These are phyloP conservation scores for Homalodisca vitripennis DNA, from an alignment of 1,140 invertebrate genomes.

Conservation along the genomic window DNA sequence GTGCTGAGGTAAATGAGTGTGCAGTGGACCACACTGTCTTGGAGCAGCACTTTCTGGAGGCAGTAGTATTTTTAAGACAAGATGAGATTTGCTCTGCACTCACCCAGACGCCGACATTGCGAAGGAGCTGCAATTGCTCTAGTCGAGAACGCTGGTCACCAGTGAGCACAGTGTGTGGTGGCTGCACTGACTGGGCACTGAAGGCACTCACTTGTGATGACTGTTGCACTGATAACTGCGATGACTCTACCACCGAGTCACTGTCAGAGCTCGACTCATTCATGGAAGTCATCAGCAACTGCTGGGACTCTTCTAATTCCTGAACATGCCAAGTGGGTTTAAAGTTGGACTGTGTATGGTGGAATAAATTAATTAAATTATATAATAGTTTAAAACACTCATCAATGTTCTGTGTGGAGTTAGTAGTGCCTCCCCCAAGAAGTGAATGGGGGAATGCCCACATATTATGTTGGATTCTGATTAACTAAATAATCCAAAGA, in stretches of 20 bases:
- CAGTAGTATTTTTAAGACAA: not conserved
- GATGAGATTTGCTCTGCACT: not conserved
- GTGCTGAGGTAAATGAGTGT: not conserved
- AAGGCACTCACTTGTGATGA: not conserved
- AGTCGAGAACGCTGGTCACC: not conserved
- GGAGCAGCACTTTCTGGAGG: not conserved
- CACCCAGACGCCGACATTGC: slow-evolving; percentile 1
- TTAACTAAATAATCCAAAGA: too few relatives aligned
- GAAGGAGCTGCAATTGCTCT: not conserved
- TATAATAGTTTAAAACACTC: not conserved
- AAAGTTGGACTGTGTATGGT: too few relatives aligned
- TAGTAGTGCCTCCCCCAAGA: too few relatives aligned
- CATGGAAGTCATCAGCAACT: not conserved
- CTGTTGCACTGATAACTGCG: slow-evolving; percentile 2
- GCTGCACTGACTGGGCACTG: not conserved
- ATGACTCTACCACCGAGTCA: not conserved
- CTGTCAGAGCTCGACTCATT: not conserved
- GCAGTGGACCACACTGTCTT: not conserved
- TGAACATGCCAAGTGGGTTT: too few relatives aligned
- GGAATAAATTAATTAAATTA: not conserved
- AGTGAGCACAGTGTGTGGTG: not conserved
- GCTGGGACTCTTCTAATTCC: not conserved
- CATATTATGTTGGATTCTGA: too few relatives aligned
- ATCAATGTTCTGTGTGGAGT: not conserved
- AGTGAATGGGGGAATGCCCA: too few relatives aligned